Base-by-base conservation (phyloP, 2,888 invertebrate genomes). In the Nasonovia ribisnigri region DNA sequence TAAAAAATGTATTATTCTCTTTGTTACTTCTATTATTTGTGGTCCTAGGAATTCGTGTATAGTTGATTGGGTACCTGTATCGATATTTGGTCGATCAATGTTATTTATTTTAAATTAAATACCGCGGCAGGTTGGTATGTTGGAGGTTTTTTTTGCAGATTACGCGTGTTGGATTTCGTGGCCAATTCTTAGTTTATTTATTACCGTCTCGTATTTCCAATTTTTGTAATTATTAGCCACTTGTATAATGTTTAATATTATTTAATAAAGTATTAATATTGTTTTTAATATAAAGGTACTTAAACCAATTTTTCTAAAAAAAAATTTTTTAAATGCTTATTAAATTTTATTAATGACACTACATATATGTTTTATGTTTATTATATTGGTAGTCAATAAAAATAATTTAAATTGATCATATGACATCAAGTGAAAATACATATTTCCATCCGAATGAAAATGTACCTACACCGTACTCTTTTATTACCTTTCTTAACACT, bases 401-500 rank as follows among this genome's bases (percentile, higher is more conserved):
- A 77, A 77, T 77, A 2, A 36, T 36, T 77, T 77, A 36, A 77
- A 77, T 77, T 36, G 20, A 36, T 77, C 36, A 77, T 36, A 36
- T 36, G 2, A 77, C 8, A 42, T 5, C 8, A 43, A 60, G 13
- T 48, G 48, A 36, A 77, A 90, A 90, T 48, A 77, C 67, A 90
- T 90, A 77, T 48, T 48, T 36, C 26, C 36, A 24, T 46, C 29
- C 1, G 29, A 91, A 57, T 57, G 43, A 8, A 86, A 84, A 91
- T 42, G 6, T n/a, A 46, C n/a, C n/a, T n/a, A n/a, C 24, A 57
- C 24, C 6, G 46, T n/a, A 86, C 46, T 36, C 57, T 46, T 86
- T 91, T 84, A 92, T 86, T 86, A 60, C 36, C 26, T 92, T 86
- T 86, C 57, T 92, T 86, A 46, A 92, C 46, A 46, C 3, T 36